Evolutionary conservation across 2,113 vertebrate genomes (phyloP), one percentile per base, ranked within the genome.

Genomic region (Meriones unguiculatus): DNA sequence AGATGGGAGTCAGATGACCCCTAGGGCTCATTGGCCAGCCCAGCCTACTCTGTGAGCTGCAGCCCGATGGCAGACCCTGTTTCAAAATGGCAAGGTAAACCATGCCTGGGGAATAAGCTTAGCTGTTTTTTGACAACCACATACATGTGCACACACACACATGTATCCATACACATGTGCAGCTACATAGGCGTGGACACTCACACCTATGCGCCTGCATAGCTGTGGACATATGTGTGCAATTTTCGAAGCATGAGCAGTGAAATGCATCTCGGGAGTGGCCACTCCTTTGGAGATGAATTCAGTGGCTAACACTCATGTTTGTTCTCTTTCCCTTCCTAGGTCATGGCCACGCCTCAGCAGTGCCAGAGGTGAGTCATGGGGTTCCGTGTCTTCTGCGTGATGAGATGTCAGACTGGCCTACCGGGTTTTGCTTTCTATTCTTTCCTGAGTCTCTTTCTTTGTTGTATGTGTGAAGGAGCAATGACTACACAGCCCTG

Each of bases 311-410:
- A 25, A 69, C 18, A 0, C 67, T 97, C 10, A 97, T 24, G 11
- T 75, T 28, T 15, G 1, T 2, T 95, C 41, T 95, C 77, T 96
- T 94, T 96, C 87, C 65, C 65, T 73, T 70, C 97, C 96, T 97
- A 98, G 98, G 86, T 98, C 97, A 18, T 98, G 96, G 92, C 95
- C 98, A 24, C 93, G 9, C 18, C 12, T 89, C 73, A n/a, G 13
- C 0, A 13, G 30, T 32, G n/a, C 92, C 93, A 52, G n/a, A 85
- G 98, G 95, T 97, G 96, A 98, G 96, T 90, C 0, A 15, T 73
- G 89, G 52, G 18, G 46, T 46, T 5, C 22, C 54, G 3, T 1
- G 10, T 20, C 87, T 5, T 41, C 50, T 0, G 1, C 22, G 62
- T 0, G 0, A 11, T 0, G 41, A 81, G 25, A 35, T 10, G 9